These are phyloP conservation scores for Cotesia vestalis DNA, from an alignment of 1,140 invertebrate genomes.

Conservation along the genomic window DNA sequence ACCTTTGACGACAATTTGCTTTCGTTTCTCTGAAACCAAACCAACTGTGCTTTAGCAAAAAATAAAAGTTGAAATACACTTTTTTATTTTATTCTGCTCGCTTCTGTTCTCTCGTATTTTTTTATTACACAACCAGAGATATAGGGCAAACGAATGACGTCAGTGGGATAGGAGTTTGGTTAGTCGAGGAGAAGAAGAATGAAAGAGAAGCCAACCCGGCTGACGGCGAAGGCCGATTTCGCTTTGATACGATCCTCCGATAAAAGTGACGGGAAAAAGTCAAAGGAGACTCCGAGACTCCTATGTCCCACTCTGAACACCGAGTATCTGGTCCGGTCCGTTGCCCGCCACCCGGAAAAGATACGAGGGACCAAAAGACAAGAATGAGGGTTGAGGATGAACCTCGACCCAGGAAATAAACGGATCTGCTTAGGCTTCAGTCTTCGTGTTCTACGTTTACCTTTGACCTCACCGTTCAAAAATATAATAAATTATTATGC, in stretches of 20 bases:
- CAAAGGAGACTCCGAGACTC: background rate
- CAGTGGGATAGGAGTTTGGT: background rate
- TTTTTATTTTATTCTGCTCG: no score
- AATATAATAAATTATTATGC: no score
- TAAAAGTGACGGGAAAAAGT: constrained; percentile 9
- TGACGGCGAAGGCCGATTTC: background rate
- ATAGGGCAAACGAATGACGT: background rate
- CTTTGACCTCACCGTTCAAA: constrained; percentile 17
- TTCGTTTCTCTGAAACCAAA: constrained; percentile 54
- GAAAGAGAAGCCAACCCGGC: no score
- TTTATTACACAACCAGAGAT: constrained; percentile 6
- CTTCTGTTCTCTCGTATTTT: background rate
- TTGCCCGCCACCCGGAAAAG: background rate
- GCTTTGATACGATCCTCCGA: background rate
- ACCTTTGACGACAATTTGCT: constrained; percentile 49
- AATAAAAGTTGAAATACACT: constrained; percentile 13
- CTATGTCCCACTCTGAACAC: background rate
- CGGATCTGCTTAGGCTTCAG: background rate
- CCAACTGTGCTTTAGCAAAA: background rate
- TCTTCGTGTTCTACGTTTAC: constrained; percentile 23
- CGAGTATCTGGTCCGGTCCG: no score
- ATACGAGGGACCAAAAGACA: constrained; percentile 22
- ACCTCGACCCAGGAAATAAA: constrained; percentile 20
- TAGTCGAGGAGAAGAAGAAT: constrained; percentile 14
- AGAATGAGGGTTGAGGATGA: constrained; percentile 12